A percentile compares a stretch with the other conserved stretches of the same genome.
Conservation (phyloP, 1,140 invertebrate genomes). For the Babylonia areolata region DNA sequence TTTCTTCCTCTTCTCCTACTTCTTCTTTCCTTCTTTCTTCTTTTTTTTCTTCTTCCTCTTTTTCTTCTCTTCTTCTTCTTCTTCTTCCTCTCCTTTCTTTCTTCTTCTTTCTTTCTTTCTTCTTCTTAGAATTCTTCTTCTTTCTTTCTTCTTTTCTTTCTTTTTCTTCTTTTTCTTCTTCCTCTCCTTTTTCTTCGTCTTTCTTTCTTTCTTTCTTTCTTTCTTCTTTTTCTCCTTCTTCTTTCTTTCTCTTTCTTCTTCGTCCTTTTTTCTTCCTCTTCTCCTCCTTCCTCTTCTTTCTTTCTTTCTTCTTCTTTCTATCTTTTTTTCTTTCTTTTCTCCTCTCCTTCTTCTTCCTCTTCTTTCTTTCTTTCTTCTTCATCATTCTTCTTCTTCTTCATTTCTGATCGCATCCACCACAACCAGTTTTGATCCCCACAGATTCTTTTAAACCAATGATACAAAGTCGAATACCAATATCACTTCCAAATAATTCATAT, state of each 20-base stretch:
- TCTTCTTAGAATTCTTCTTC: too few species aligned
- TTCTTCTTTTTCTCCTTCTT: neutral
- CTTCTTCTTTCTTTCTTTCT: conserved; percentile 27
- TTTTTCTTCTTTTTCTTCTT: neutral
- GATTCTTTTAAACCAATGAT: too few species aligned
- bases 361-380: neutral
- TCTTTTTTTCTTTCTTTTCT: neutral
- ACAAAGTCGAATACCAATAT: too few species aligned
- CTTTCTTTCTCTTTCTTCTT: neutral
- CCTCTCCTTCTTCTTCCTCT: neutral
- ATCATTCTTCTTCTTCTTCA: neutral
- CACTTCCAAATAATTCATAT: too few species aligned
- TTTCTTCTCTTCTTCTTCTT: conserved; percentile 22
- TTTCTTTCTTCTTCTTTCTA: neutral
- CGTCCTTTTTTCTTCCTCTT: neutral
- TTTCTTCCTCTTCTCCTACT: neutral
- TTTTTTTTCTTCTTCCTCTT: conserved; percentile 15
- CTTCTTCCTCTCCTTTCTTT: conserved; percentile 8
- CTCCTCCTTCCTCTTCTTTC: neutral
- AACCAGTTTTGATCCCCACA: too few species aligned
- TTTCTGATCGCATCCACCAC: neutral
- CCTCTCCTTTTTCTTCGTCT: neutral
- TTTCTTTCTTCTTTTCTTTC: neutral
- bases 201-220: conserved; percentile 14
- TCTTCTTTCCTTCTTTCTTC: neutral